Conservation (phyloP, 2,888 invertebrate species). For the Callyntrura sp. region DNA sequence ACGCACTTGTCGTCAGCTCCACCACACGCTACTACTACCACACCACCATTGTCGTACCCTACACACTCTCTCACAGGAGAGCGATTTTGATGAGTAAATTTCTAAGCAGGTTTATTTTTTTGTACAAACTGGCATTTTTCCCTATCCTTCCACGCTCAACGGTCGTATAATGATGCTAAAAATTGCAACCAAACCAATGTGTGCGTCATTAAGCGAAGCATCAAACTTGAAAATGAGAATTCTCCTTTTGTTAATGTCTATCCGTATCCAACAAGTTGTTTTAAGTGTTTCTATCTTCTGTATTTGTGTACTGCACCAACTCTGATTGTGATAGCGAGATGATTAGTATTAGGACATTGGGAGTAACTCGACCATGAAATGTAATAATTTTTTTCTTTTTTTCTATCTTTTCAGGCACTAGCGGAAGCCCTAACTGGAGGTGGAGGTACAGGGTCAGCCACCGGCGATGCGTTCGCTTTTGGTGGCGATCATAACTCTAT, state of each 20-base stretch:
- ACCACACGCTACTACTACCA: too few species aligned
- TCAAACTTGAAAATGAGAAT: slow-evolving; percentile 35
- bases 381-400: slow-evolving; percentile 46
- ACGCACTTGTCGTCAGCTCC: not conserved
- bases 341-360: too few species aligned
- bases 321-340: slow-evolving; percentile 8
- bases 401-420: slow-evolving; percentile 67
- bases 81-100: slow-evolving; percentile 67
- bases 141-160: not conserved
- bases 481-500: slow-evolving; percentile 78
- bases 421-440: slow-evolving; percentile 78
- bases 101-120: not conserved
- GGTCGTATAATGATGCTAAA: slow-evolving; percentile 30
- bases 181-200: slow-evolving; percentile 32
- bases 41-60: too few species aligned
- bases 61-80: slow-evolving; percentile 33
- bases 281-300: not conserved
- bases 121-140: slow-evolving; percentile 24
- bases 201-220: slow-evolving; percentile 40
- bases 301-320: not conserved
- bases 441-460: slow-evolving; percentile 74
- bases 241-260: not conserved
- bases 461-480: slow-evolving; percentile 66
- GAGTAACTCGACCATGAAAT: slow-evolving; percentile 37
- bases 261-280: slow-evolving; percentile 28